These are phyloP conservation scores for Hydractinia symbiolongicarpus DNA, from an alignment of 30 jellyfish, hydroid and myxozoan genomes.

Conservation along the genomic window DNA sequence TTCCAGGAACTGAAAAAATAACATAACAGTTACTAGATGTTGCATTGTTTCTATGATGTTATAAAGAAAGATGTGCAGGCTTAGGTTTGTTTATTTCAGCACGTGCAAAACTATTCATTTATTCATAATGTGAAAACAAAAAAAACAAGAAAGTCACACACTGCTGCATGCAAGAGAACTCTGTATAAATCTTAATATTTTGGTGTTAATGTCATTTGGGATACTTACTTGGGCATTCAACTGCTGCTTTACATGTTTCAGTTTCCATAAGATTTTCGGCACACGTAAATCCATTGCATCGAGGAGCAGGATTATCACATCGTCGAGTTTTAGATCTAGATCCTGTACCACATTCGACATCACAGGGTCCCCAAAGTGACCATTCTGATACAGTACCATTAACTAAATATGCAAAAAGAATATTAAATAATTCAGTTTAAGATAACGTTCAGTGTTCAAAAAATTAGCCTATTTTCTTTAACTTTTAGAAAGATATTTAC, in stretches of 20 bases:
- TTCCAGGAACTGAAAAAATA: constrained; percentile 58
- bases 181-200: not conserved
- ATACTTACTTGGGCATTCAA: constrained; percentile 74
- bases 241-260: constrained; percentile 58
- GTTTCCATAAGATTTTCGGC: constrained; percentile 36
- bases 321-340: constrained; percentile 45
- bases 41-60: no score
- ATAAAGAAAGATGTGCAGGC: no score
- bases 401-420: constrained; percentile 29
- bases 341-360: constrained; percentile 79
- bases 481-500: not conserved
- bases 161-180: not conserved
- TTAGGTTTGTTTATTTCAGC: no score
- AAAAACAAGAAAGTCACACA: not conserved
- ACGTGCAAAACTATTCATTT: no score
- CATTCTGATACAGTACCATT: constrained; percentile 85
- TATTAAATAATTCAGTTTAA: not conserved
- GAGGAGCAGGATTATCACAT: constrained; percentile 86
- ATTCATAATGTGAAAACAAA: no score
- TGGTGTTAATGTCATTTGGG: not conserved
- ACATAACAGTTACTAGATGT: not conserved
- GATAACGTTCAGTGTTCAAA: not conserved
- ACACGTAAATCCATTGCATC: constrained; percentile 78
- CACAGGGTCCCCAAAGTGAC: constrained; percentile 90
- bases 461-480: not conserved